A percentile compares a stretch with the other conserved stretches of the same genome.
These are phyloP conservation scores for Entomobrya multifasciata DNA, from an alignment of 2,888 invertebrate genomes.

Conservation along the genomic window DNA sequence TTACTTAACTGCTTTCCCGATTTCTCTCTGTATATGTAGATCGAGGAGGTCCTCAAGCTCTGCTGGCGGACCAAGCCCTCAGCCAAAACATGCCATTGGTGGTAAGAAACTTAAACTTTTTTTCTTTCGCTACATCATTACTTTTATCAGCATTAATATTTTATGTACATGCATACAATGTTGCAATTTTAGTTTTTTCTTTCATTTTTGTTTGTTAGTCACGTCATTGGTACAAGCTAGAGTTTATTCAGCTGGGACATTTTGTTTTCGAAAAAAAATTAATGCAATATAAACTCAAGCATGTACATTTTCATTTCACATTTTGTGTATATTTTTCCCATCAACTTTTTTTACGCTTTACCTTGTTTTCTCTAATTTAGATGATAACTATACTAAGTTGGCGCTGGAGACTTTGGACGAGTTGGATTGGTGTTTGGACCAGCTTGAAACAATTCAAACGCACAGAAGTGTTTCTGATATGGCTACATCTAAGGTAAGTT, in stretches of 20 bases:
- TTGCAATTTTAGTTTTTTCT: constrained; percentile 34
- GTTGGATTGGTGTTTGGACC: constrained; percentile 99
- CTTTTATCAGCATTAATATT: not conserved
- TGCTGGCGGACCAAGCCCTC: constrained; percentile 87
- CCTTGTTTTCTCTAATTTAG: constrained; percentile 81
- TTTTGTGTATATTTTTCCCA: no score
- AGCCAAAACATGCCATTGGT: constrained; percentile 88
- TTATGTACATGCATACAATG: not conserved
- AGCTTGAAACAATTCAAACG: constrained; percentile 99
- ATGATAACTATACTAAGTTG: constrained; percentile 95
- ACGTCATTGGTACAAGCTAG: not conserved
- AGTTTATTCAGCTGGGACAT: constrained; percentile 32
- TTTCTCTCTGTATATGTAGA: constrained; percentile 85
- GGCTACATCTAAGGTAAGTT: constrained; percentile 98
- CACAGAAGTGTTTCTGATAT: constrained; percentile 99
- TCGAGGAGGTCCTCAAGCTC: constrained; percentile 90
- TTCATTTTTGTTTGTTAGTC: constrained; percentile 1
- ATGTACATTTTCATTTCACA: constrained; percentile 31
- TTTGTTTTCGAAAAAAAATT: not conserved
- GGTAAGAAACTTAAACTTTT: constrained; percentile 83
- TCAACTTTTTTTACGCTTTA: constrained; percentile 45
- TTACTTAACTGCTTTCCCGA: constrained; percentile 26
- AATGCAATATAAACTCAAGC: not conserved
- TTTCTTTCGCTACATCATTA: constrained; percentile 17
- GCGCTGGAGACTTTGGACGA: constrained; percentile 97